phyloP scores from a whole-genome alignment of 2,888 invertebrate species.

The Drosophila mimica region DNA sequence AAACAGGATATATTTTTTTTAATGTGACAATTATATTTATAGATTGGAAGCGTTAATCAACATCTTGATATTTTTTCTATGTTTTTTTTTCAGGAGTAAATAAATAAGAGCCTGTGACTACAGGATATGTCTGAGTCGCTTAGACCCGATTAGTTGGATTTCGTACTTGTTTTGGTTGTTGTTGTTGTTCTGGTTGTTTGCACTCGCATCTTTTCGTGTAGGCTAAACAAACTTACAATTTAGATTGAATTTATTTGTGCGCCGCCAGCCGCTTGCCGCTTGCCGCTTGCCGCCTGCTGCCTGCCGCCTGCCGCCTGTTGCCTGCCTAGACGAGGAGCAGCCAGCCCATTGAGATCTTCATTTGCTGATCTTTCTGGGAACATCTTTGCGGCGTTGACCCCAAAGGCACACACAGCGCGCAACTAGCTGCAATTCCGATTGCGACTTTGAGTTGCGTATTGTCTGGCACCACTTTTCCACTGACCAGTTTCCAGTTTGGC shows the following conservation, averaged over 20 bases:
- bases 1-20: too few species aligned
- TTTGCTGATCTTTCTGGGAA: slow-evolving; percentile 84
- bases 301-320: neutral
- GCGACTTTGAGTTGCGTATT: slow-evolving; percentile 59
- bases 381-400: slow-evolving; percentile 82
- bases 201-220: slow-evolving; percentile 60
- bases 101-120: neutral
- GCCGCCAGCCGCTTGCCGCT: slow-evolving; percentile 49
- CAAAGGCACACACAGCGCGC: slow-evolving; percentile 62
- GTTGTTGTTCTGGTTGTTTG: slow-evolving; percentile 43
- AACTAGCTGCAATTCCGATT: slow-evolving; percentile 27
- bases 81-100: too few species aligned
- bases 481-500: slow-evolving; percentile 58
- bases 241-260: slow-evolving; percentile 82
- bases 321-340: slow-evolving; percentile 70
- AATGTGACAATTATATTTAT: too few species aligned
- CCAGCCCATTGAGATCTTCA: slow-evolving; percentile 83
- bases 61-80: too few species aligned
- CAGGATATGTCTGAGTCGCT: slow-evolving; percentile 13
- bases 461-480: slow-evolving; percentile 37
- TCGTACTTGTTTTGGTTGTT: slow-evolving; percentile 32
- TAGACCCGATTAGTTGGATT: neutral
- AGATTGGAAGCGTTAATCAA: too few species aligned
- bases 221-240: slow-evolving; percentile 82
- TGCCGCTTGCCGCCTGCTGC: slow-evolving; percentile 12